phyloP scores from a whole-genome alignment of 2,888 invertebrate genomes.

The Parasteatoda lunata region DNA sequence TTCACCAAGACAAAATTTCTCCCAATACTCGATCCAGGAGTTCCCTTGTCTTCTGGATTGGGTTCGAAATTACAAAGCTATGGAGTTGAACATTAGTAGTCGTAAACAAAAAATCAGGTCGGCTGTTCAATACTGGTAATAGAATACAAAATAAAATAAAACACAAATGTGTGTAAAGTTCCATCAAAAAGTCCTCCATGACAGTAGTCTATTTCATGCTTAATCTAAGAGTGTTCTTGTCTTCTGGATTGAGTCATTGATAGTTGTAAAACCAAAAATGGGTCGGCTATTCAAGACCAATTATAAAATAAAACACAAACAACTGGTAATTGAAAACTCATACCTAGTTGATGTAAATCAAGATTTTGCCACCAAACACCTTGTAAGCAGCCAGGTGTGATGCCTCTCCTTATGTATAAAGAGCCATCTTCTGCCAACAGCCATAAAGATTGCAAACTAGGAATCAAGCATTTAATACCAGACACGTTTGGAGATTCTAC shows the following conservation, averaged over 20 bases:
- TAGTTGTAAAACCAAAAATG: too few species aligned
- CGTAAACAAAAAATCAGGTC: too few species aligned
- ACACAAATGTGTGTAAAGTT: too few species aligned
- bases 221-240: too few species aligned
- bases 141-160: too few species aligned
- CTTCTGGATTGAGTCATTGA: too few species aligned
- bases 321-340: slow-evolving; percentile 8
- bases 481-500: slow-evolving; percentile 69
- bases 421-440: slow-evolving; percentile 75
- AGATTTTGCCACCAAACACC: slow-evolving; percentile 76
- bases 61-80: too few species aligned
- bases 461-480: slow-evolving; percentile 73
- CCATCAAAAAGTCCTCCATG: background rate
- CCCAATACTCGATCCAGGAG: too few species aligned
- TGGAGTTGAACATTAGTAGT: too few species aligned
- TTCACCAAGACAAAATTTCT: too few species aligned
- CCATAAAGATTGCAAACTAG: slow-evolving; percentile 76
- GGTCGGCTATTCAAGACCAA: background rate
- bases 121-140: too few species aligned
- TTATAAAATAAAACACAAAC: background rate
- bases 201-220: background rate
- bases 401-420: slow-evolving; percentile 75
- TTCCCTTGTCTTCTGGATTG: too few species aligned
- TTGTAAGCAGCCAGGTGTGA: slow-evolving; percentile 73
- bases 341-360: slow-evolving; percentile 75